Evolutionary conservation across 2,797 vertebrate species (phyloP), one percentile per base, ranked within the genome.

Genomic region (Cossypha dichroa): DNA sequence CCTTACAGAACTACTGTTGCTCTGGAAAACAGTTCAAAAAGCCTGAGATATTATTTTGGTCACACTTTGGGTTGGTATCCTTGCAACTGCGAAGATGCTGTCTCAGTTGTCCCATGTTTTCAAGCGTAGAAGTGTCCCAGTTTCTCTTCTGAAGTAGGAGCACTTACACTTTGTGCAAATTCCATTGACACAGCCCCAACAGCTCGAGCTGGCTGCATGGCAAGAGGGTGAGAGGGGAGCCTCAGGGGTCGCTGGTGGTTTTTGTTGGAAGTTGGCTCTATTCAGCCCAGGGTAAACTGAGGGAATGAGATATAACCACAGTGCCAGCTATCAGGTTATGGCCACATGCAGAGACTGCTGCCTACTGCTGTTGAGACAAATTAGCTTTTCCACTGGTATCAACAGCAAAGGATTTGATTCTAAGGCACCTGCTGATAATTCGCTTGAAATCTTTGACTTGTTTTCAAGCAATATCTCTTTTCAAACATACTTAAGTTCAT

Each of bases 371-470:
- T 16, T 73, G 48, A 92, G 67, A 19, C 55, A 66, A 67, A 76
- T 72, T 33, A 63, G 36, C 34, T 89, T 78, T 85, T 67, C 11
- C 1, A 3, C 38, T 76, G 18, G 10, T 43, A 48, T 34, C 58
- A 66, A 25, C 4, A 81, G 43, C 33, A 85, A 85, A 79, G 34
- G 13, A 66, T 64, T 75, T 55, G 19, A 66, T 62, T 64, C 33
- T 83, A 31, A 55, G 43, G 62, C 16, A 91, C 31, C 63, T 82
- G 48, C 38, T 87, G 34, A 58, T 54, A 77, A 85, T 40, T n/a
- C n/a, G 31, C 13, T 83, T 85, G 41, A 88, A 94, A 69, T 58
- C 20, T 81, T 80, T 72, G 25, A 52, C 62, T 23, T 79, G 45
- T 31, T 82, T 76, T 45, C 45, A 62, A 21, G 80, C 45, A 69